A percentile compares a stretch with the other conserved stretches of the same genome.
These are phyloP conservation scores for Eristalinus sepulchralis DNA, from an alignment of 2,888 invertebrate species.

Conservation along the genomic window DNA sequence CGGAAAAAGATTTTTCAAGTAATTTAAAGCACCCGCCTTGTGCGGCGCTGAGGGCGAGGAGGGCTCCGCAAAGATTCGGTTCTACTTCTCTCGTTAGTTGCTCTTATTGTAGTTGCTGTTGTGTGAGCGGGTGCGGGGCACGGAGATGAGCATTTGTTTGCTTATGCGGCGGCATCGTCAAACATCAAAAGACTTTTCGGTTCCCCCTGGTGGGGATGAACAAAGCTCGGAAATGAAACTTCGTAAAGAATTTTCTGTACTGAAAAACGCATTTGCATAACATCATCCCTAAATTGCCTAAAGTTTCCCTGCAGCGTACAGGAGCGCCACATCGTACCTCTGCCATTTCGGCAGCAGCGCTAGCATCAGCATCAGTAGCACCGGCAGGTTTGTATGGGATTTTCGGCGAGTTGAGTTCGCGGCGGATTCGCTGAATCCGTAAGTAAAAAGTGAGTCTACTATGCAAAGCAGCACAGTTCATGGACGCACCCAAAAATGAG, in stretches of 20 bases:
- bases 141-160: neutral
- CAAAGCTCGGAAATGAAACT: slow-evolving; percentile 57
- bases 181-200: slow-evolving; percentile 20
- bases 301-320: slow-evolving; percentile 60
- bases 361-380: neutral
- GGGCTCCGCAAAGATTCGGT: neutral
- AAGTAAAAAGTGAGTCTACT: slow-evolving; percentile 21
- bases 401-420: neutral
- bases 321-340: slow-evolving; percentile 20
- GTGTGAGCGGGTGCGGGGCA: neutral
- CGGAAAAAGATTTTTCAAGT: slow-evolving; percentile 48
- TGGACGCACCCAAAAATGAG: slow-evolving; percentile 3
- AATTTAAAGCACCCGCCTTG: slow-evolving; percentile 33
- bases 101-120: neutral
- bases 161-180: slow-evolving; percentile 3
- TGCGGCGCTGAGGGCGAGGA: neutral
- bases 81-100: neutral
- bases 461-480: slow-evolving; percentile 44
- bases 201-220: slow-evolving; percentile 3
- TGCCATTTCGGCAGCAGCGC: neutral
- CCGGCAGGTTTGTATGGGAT: neutral
- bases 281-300: slow-evolving; percentile 64
- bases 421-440: slow-evolving; percentile 5
- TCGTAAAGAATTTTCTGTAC: slow-evolving; percentile 51
- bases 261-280: slow-evolving; percentile 62